Evolutionary conservation across 2,888 invertebrate genomes (phyloP), one percentile per base, ranked within the genome.

Genomic region (Frankliniella intonsa): DNA sequence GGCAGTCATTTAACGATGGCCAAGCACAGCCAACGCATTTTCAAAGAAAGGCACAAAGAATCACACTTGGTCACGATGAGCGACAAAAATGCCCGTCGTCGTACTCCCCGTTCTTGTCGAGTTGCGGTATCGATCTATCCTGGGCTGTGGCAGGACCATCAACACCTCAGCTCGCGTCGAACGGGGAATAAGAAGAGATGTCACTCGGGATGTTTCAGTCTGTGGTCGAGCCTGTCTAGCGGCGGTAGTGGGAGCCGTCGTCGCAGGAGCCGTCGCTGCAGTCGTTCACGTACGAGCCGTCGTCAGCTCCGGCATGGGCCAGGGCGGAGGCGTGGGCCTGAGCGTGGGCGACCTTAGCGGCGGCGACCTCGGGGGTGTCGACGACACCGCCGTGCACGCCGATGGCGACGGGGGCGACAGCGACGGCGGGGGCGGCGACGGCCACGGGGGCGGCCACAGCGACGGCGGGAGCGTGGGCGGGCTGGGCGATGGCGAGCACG

Each of bases 121-220:
- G 22, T 10, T 25, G 69, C 69, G 12, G 25, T 76, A 9, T 76
- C 69, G 69, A 76, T 76, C 69, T 76, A 76, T 62, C 69, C 69
- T 25, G 69, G 25, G 22, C 69, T 10, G 25, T 25, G 69, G 69
- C 69, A 76, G 12, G 69, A 76, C 25, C 69, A 76, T 76, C 69
- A 25, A 76, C 25, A 76, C 25, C 25, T 3, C 25, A 10, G 19
- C 19, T 55, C 55, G 55, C 55, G 14, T 19, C 17, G 38, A 38
- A 2, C 38, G 38, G 38, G 55, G 19, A 55, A 55, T 14, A 69
- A 69, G 11, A 69, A 19, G 22, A 22, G 69, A 69, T 69, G n/a
- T 69, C 55, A 55, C 55, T 14, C 55, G 55, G 55, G 62, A n/a
- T 62, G 62, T 76, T 76, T 76, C 69, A 76, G 69, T 76, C 69